A percentile compares a stretch with the other conserved stretches of the same genome.
phyloP scores from a whole-genome alignment of 2,797 vertebrate species.

The Dryobates pubescens region DNA sequence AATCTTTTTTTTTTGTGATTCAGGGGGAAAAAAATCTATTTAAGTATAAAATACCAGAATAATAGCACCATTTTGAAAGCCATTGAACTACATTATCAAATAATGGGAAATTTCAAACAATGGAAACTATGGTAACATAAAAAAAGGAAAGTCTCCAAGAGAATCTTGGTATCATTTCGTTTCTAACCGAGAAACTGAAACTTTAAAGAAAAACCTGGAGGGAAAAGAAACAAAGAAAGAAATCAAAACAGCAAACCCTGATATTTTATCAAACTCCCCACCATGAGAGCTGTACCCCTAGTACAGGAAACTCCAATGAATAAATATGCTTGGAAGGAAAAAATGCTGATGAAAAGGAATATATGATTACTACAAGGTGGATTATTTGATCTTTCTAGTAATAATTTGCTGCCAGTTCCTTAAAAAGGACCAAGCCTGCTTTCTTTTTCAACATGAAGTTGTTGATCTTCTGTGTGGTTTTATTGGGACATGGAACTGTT shows the following conservation, averaged over 20 bases:
- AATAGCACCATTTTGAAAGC: not conserved
- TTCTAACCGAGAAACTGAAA: not conserved
- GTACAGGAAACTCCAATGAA: too few relatives aligned
- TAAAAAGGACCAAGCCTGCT: too few relatives aligned
- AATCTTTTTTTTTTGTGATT: not conserved
- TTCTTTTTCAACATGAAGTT: too few relatives aligned
- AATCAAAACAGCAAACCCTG: not conserved
- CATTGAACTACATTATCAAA: not conserved
- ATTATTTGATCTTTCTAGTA: too few relatives aligned
- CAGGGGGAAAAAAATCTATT: not conserved
- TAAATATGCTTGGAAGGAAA: too few relatives aligned
- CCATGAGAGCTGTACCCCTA: too few relatives aligned
- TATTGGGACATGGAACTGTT: too few relatives aligned
- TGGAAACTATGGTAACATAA: not conserved
- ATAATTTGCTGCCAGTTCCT: too few relatives aligned
- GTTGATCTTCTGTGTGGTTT: too few relatives aligned
- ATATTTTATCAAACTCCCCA: not conserved
- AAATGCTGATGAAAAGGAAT: too few relatives aligned
- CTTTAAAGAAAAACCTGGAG: not conserved
- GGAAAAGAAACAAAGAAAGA: accelerated
- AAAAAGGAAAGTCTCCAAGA: not conserved
- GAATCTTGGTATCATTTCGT: not conserved
- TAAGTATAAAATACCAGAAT: not conserved
- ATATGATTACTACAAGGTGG: too few relatives aligned
- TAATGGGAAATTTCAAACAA: not conserved